Evolutionary conservation across 2,797 vertebrate genomes (phyloP), one percentile per base, ranked within the genome.

Genomic region (Ataeniobius toweri): DNA sequence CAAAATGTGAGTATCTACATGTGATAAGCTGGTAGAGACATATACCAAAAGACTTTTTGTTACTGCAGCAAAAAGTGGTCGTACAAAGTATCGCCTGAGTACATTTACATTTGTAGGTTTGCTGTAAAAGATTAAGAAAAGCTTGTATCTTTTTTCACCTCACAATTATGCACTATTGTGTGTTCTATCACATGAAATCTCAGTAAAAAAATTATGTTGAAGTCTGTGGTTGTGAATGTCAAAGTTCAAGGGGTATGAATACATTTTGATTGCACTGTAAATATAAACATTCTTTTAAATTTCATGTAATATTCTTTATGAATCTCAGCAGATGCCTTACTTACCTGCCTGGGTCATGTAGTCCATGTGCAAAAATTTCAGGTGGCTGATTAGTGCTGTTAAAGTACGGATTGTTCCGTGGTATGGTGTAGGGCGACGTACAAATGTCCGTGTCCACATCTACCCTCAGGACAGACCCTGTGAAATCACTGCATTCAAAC

Each of bases 311-410:
- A 7, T 6, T 71, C 28, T 16, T 44, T 28, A 77, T 44, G 48
- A 59, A 28, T 78, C 26, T 28, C 26, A 56, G 59, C 3, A 48
- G 78, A 31, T 74, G 74, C 82, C 82, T 85, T 79, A 94, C 98
- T 94, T 89, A 99, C 98, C 98, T 98, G 95, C 98, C 98, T 95
- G 98, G 98, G 86, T 98, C 97, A 81, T 98, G 98, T 77, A 99
- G 96, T 80, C 98, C 98, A 13, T 99, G 98, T 51, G 98, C 98
- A 91, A 98, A 99, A 50, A 99, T 98, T 94, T 99, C 98, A 1
- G 98, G 98, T 7, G 98, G 98, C 83, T 99, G 98, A 92, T 98
- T 99, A 90, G 98, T 99, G 93, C 98, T 99, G 76, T 99, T 99
- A 91, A 99, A 99, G 89, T 99, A 99, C 0, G 98, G 98, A 87